Base-by-base conservation (phyloP, 1,140 invertebrate species). In the Probaryconus sp. region DNA sequence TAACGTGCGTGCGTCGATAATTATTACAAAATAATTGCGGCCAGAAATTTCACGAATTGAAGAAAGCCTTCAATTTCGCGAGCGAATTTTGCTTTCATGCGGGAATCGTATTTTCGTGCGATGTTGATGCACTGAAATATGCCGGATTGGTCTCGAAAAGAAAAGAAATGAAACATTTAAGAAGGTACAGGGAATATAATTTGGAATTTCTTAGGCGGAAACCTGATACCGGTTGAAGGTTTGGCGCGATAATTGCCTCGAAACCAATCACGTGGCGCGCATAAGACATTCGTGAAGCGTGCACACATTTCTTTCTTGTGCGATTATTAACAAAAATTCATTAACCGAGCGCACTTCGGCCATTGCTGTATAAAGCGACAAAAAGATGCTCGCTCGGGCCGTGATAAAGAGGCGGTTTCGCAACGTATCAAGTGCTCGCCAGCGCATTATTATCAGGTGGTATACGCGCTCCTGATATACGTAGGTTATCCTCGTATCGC, bases 251-350 rank as follows among this genome's bases (percentile, higher is more conserved):
- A 72, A 74, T 67, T 71, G 42, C 51, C 21, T 28, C 21, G 51
- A n/a, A 35, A 48, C 33, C 26, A 47, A 50, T 50, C 18, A 10
- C 17, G 17, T 3, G 6, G 33, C 33, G 33, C 13, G 33, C 33
- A 35, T 35, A 35, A 35, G 33, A 35, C 11, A 7, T 24, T 20
- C 13, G 31, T 47, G 55, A 21, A n/a, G 21, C 48, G 26, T 2
- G 14, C 13, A 11, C 11, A 18, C 13, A 43, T 40, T 18, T 50
- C 63, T 37, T 50, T 56, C 35, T 31, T 26, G 3, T n/a, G n/a
- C 11, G 20, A 48, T 70, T 70, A 76, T 78, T 78, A 68, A 72
- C 61, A 55, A 74, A 78, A 75, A 75, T 78, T 78, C 76, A 78
- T 75, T 78, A 71, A 56, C 35, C 43, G 35, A n/a, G 26, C 31